phyloP scores from a whole-genome alignment of 2,797 vertebrate genomes.

The Zenarchopterus dispar region DNA sequence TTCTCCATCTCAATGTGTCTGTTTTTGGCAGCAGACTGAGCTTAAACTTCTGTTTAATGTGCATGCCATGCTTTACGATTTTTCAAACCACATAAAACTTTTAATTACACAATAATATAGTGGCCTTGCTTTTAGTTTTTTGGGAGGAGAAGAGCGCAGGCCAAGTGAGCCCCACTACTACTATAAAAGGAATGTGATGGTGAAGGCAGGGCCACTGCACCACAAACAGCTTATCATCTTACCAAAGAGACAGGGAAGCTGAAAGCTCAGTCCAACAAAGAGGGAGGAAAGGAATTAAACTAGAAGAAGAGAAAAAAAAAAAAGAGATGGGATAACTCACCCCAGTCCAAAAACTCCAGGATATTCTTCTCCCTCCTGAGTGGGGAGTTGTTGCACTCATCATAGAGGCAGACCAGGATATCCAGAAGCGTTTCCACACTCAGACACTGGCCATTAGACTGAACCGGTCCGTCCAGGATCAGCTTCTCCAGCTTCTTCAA shows the following conservation, averaged over 20 bases:
- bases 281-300: not conserved
- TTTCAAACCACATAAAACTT: constrained; percentile 28
- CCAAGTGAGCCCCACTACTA: constrained; percentile 68
- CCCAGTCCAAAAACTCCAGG: constrained; percentile 96
- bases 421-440: constrained; percentile 98
- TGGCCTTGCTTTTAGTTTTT: constrained; percentile 13
- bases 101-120: constrained; percentile 30
- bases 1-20: constrained; percentile 2
- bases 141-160: constrained; percentile 55
- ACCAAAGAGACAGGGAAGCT: constrained; percentile 51
- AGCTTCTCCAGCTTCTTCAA: constrained; percentile 98
- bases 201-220: constrained; percentile 75
- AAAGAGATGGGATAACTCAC: constrained; percentile 78
- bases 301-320: constrained; percentile 5
- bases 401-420: constrained; percentile 96
- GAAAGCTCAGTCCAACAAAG: constrained; percentile 31
- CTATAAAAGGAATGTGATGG: constrained; percentile 82
- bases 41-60: constrained; percentile 11
- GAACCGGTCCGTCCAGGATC: constrained; percentile 92
- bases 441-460: constrained; percentile 89
- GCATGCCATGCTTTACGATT: not conserved
- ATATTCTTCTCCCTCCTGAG: constrained; percentile 96
- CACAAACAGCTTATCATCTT: constrained; percentile 67
- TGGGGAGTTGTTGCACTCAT: constrained; percentile 97
- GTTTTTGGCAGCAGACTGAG: constrained; percentile 5